Conservation (phyloP, 2,113 vertebrate genomes). For the Cephalophus harveyi region DNA sequence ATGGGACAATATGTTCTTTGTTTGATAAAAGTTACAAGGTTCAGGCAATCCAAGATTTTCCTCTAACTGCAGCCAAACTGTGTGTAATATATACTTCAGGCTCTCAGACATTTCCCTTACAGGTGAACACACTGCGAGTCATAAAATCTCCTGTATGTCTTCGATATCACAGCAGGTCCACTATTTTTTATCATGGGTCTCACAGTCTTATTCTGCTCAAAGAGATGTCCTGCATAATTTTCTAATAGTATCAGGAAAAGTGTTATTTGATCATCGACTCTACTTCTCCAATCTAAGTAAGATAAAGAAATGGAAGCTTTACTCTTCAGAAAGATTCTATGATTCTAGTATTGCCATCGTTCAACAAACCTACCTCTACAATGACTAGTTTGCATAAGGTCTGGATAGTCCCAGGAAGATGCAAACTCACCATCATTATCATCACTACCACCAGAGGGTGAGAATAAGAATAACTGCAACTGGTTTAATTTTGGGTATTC, state of each 20-base stretch:
- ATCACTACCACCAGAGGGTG: neutral
- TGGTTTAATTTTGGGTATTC: neutral
- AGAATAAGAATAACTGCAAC: neutral
- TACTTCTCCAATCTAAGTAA: neutral
- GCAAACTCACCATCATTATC: neutral
- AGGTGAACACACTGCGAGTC: slow-evolving; percentile 57
- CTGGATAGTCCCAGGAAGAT: neutral
- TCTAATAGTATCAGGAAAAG: neutral
- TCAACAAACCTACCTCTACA: neutral
- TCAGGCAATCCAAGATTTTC: slow-evolving; percentile 60
- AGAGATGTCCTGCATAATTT: neutral
- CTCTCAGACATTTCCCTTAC: slow-evolving; percentile 55
- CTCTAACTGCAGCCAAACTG: slow-evolving; percentile 43
- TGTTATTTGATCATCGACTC: neutral
- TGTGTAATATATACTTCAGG: slow-evolving; percentile 63
- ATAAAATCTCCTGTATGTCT: slow-evolving; percentile 44
- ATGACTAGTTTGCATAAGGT: neutral
- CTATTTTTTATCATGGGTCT: neutral
- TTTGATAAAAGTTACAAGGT: slow-evolving; percentile 66
- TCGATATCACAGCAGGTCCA: slow-evolving; percentile 26
- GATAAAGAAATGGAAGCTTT: slow-evolving; percentile 4
- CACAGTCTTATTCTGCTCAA: neutral
- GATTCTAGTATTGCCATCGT: neutral
- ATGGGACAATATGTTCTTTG: slow-evolving; percentile 70
- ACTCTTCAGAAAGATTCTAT: neutral